Evolutionary conservation across 2,113 vertebrate genomes (phyloP).

Genomic region (Cavia porcellus): DNA sequence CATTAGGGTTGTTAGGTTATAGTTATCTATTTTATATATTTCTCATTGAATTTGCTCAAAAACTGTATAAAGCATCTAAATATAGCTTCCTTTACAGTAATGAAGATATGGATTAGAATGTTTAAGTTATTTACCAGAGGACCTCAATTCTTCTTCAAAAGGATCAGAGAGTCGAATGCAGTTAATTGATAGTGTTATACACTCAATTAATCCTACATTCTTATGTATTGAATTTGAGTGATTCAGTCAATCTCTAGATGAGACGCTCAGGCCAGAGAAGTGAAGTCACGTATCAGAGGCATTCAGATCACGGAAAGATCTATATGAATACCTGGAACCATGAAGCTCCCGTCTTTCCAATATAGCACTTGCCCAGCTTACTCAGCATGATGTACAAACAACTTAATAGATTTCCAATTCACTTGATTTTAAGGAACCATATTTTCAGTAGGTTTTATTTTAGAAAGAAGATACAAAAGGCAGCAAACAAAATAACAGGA

Average conservation of each 20-base stretch:
- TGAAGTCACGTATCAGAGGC: not conserved
- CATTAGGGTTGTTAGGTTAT: not conserved
- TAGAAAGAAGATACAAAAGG: slow-evolving; percentile 44
- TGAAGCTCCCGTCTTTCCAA: not conserved
- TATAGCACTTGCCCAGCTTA: not conserved
- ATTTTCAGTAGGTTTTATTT: slow-evolving; percentile 56
- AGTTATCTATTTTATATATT: not conserved
- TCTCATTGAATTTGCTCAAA: slow-evolving; percentile 40
- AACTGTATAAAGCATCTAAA: not conserved
- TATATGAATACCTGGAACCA: not conserved
- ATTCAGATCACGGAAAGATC: not conserved
- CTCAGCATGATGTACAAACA: not conserved
- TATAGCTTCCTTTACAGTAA: not conserved
- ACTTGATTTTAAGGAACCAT: slow-evolving; percentile 45
- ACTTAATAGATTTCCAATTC: slow-evolving; percentile 50
- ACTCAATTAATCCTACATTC: slow-evolving; percentile 29
- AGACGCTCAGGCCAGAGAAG: not conserved
- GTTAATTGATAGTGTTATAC: not conserved
- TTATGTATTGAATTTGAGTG: not conserved
- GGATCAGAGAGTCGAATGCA: not conserved
- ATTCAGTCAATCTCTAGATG: not conserved
- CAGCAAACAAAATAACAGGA: slow-evolving; percentile 36
- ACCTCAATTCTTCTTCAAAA: not conserved
- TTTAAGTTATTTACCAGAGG: not conserved
- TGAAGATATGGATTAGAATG: not conserved